phyloP scores from a whole-genome alignment of 2,113 vertebrate genomes.

The Periophthalmodon schlosseri region DNA sequence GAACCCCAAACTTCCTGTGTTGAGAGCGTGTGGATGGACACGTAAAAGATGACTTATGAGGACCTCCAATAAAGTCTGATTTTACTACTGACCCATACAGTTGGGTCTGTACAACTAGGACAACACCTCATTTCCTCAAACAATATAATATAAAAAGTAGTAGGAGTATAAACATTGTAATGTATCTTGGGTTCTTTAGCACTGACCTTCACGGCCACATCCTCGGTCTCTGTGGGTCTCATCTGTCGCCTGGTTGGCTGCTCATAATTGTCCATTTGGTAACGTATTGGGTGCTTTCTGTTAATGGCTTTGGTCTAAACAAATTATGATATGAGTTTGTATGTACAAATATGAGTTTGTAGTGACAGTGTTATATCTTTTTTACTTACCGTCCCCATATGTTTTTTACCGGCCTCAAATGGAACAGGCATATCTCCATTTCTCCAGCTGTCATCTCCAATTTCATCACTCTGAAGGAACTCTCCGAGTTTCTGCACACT shows the following conservation, averaged over 20 bases:
- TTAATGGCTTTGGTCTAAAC: constrained; percentile 89
- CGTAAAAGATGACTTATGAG: neutral
- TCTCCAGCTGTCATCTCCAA: constrained; percentile 92
- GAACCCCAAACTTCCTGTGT: constrained; percentile 64
- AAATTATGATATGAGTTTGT: neutral
- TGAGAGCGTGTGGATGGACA: constrained; percentile 1
- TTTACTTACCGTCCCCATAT: constrained; percentile 82
- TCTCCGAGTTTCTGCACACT: constrained; percentile 96
- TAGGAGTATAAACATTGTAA: neutral
- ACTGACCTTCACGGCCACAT: constrained; percentile 90
- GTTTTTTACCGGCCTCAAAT: constrained; percentile 88
- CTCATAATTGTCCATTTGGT: constrained; percentile 90
- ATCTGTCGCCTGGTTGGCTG: constrained; percentile 81
- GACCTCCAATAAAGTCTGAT: neutral
- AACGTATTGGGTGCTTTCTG: constrained; percentile 90
- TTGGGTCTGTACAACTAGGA: neutral
- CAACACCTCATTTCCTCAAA: neutral
- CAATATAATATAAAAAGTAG: neutral
- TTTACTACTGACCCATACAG: neutral
- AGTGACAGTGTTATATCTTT: neutral
- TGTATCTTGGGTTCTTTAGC: constrained; percentile 6
- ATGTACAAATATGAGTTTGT: neutral
- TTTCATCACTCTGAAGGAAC: constrained; percentile 96
- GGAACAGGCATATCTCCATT: constrained; percentile 81
- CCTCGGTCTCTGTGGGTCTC: constrained; percentile 84